A percentile compares a stretch with the other conserved stretches of the same genome.
Evolutionary conservation across 2,888 invertebrate genomes (phyloP).

Genomic region (Drosophila engyochracea): DNA sequence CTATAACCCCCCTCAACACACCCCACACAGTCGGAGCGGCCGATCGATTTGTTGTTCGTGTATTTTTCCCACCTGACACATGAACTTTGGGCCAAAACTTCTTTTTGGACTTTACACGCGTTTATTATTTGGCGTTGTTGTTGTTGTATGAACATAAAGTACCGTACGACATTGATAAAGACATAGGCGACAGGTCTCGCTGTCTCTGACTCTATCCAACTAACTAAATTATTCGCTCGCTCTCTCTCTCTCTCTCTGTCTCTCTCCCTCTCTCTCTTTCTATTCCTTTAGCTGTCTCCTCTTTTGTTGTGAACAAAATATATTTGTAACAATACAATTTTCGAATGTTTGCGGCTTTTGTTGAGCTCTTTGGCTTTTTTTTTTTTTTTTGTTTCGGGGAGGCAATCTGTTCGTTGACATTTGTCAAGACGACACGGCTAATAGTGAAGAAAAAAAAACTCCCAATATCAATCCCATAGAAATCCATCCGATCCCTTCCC

Average conservation of each 20-base stretch:
- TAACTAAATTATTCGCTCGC: slow-evolving; percentile 1
- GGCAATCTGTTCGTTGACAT: slow-evolving; percentile 77
- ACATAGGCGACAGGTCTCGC: slow-evolving; percentile 41
- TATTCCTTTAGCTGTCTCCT: not conserved
- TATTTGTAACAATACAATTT: slow-evolving; percentile 67
- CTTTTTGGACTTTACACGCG: slow-evolving; percentile 25
- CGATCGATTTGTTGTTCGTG: slow-evolving; percentile 56
- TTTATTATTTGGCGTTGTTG: not conserved
- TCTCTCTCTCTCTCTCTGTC: not conserved
- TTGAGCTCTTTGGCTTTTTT: slow-evolving; percentile 26
- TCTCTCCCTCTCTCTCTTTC: not conserved
- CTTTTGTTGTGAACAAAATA: slow-evolving; percentile 44
- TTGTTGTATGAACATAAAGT: slow-evolving; percentile 52
- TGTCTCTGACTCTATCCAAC: not conserved
- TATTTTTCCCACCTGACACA: slow-evolving; percentile 52
- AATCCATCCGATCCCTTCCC: slow-evolving; percentile 5
- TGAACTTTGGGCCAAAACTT: slow-evolving; percentile 66
- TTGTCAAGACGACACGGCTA: slow-evolving; percentile 47
- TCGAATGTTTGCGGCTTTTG: slow-evolving; percentile 69
- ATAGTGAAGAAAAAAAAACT: not conserved
- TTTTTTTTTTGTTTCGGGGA: slow-evolving; percentile 41
- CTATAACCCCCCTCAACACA: slow-evolving; percentile 15
- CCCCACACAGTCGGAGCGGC: not conserved
- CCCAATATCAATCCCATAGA: slow-evolving; percentile 17
- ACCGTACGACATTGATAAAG: slow-evolving; percentile 65